These are phyloP conservation scores for Panzeria rudis DNA, from an alignment of 2,888 invertebrate species.

Conservation along the genomic window DNA sequence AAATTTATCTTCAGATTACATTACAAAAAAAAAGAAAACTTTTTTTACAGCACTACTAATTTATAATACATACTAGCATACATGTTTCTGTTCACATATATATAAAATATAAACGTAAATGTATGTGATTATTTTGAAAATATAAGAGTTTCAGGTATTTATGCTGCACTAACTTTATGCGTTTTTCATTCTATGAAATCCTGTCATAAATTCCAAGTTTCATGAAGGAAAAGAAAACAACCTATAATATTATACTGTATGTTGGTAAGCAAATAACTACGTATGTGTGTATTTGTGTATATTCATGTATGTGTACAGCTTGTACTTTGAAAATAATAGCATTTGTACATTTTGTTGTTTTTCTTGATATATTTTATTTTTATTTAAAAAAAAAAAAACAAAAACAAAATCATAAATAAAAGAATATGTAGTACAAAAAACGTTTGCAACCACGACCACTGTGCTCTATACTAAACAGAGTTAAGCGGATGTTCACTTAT, in stretches of 20 bases:
- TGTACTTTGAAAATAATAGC: slow-evolving; percentile 61
- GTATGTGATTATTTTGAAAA: slow-evolving; percentile 53
- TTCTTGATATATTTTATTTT: slow-evolving; percentile 1
- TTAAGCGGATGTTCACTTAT: slow-evolving; percentile 72
- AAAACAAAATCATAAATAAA: slow-evolving; percentile 36
- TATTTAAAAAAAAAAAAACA: slow-evolving; percentile 8
- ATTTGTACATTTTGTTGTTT: slow-evolving; percentile 54
- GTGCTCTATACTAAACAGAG: slow-evolving; percentile 43
- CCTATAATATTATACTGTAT: slow-evolving; percentile 22
- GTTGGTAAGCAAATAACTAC: background rate
- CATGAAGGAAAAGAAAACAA: slow-evolving; percentile 70
- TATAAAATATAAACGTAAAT: background rate
- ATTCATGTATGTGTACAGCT: background rate
- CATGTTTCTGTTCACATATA: background rate
- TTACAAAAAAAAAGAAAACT: background rate
- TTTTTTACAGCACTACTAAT: slow-evolving; percentile 7
- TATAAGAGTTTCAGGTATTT: slow-evolving; percentile 70
- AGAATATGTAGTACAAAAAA: slow-evolving; percentile 12
- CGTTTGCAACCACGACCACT: slow-evolving; percentile 58
- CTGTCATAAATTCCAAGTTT: slow-evolving; percentile 72
- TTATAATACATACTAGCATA: background rate
- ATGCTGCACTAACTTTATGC: slow-evolving; percentile 70
- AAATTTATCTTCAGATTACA: too few relatives aligned
- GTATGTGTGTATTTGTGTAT: background rate
- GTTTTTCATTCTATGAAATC: slow-evolving; percentile 72